Base-by-base conservation (phyloP, 2,797 vertebrate species). In the Danio jaintianensis region DNA sequence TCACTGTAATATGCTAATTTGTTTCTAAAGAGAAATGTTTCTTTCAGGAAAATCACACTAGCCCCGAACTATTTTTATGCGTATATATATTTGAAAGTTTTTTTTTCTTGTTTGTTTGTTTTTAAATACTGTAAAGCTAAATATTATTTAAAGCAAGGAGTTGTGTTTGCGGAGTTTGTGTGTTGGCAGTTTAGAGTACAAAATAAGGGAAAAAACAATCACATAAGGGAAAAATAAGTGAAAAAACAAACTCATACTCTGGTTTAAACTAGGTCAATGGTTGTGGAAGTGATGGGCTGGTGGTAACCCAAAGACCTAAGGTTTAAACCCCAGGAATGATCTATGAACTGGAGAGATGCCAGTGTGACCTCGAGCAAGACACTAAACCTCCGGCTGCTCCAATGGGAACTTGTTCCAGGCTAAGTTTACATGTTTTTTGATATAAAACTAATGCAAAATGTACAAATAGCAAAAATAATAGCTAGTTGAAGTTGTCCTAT, bases 341-440 rank as follows among this genome's bases (percentile, higher is more conserved):
- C 22, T 15, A 56, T 77, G 42, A 77, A 68, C 52, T 77, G 52
- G 13, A 67, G 42, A 58, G 52, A 56, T 67, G 13, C 61, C 53
- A 58, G 8, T 56, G n/a, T 43, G 53, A 72, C 69, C 69, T 72
- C 56, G n/a, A 56, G 18, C 38, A 43, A 56, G 38, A 58, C 18
- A 15, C 7, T 10, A 72, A 58, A 58, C 38, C 38, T 56, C 40
- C 0, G 12, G 52, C 40, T 20, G 11, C 53, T 58, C 52, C 1
- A 3, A 42, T 1, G 69, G 69, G 11, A 56, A 15, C 36, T 7
- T 20, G 43, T 56, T 55, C 6, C n/a, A n/a, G 66, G 22, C 22
- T n/a, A 36, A 38, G 66, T 69, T 69, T 42, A 20, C 36, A 42
- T 71, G 36, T 29, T 55, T 42, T 40, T 55, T 38, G n/a, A 55